These are phyloP conservation scores for Crambe crambe DNA, from an alignment of 37 sponge, comb jelly and placozoan species.

Conservation along the genomic window DNA sequence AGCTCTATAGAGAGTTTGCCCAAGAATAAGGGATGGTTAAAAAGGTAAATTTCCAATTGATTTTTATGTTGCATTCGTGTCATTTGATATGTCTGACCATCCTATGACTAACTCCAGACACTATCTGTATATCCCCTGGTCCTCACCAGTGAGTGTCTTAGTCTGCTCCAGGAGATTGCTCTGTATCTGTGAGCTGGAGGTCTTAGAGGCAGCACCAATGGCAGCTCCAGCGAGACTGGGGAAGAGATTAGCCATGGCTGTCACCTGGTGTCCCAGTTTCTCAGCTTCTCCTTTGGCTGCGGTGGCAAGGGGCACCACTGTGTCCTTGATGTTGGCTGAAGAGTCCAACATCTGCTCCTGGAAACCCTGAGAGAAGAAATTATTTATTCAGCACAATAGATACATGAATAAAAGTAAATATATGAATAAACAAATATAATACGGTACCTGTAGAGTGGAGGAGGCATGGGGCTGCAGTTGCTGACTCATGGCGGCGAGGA, in stretches of 20 bases:
- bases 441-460: constrained; percentile 62
- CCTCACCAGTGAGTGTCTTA: constrained; percentile 83
- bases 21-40: no score
- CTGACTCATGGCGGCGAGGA: constrained; percentile 77
- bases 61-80: no score
- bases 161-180: constrained; percentile 71
- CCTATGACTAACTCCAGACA: no score
- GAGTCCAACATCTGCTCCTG: constrained; percentile 80
- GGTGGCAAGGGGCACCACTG: constrained; percentile 67
- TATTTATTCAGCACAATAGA: not conserved
- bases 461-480: constrained; percentile 77
- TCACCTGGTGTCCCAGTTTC: constrained; percentile 94
- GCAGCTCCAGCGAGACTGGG: constrained; percentile 76
- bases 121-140: no score
- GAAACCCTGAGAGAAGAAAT: constrained; percentile 60
- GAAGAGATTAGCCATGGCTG: constrained; percentile 79
- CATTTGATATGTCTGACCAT: no score
- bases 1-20: not conserved
- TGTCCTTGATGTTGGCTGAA: constrained; percentile 72
- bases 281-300: constrained; percentile 96
- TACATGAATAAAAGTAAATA: not conserved
- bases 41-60: no score
- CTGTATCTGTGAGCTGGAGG: constrained; percentile 66
- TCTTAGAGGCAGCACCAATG: constrained; percentile 90
- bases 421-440: not conserved